phyloP scores from a whole-genome alignment of 2,113 vertebrate genomes.

The Zosterops lateralis region DNA sequence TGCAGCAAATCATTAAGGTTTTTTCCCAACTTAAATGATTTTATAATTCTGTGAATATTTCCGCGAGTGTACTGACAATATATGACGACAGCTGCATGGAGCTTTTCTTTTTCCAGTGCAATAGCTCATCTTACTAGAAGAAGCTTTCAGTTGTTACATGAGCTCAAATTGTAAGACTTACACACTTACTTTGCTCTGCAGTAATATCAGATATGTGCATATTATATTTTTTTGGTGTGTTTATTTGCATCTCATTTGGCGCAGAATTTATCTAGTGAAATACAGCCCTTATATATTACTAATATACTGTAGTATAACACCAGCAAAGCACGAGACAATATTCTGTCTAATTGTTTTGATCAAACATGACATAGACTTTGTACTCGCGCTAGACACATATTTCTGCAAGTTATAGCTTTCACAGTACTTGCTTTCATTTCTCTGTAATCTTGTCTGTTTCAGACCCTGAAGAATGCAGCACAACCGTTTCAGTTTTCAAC shows the following conservation, averaged over 20 bases:
- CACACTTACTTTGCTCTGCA: not conserved
- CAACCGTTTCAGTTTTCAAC: constrained; percentile 54
- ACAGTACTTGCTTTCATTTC: constrained; percentile 46
- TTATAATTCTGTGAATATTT: not conserved
- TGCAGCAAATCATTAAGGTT: not conserved
- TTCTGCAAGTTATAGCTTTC: constrained; percentile 50
- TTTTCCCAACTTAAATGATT: not conserved
- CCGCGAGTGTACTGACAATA: not conserved
- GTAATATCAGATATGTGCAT: not conserved
- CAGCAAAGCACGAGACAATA: constrained; percentile 15
- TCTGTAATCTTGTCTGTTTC: constrained; percentile 58
- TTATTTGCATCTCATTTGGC: not conserved
- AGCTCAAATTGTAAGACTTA: not conserved
- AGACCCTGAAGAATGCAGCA: constrained; percentile 47
- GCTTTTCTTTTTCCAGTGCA: not conserved
- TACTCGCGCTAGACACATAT: not conserved
- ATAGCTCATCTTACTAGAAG: not conserved
- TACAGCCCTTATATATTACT: not conserved
- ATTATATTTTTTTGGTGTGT: not conserved
- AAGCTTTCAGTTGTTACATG: not conserved
- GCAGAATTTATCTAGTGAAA: not conserved
- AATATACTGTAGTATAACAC: constrained; percentile 32
- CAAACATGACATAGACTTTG: constrained; percentile 42
- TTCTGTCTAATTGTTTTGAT: constrained; percentile 48
- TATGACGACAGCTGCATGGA: not conserved